phyloP scores from a whole-genome alignment of 1,140 invertebrate genomes.

The Cydia fagiglandana region DNA sequence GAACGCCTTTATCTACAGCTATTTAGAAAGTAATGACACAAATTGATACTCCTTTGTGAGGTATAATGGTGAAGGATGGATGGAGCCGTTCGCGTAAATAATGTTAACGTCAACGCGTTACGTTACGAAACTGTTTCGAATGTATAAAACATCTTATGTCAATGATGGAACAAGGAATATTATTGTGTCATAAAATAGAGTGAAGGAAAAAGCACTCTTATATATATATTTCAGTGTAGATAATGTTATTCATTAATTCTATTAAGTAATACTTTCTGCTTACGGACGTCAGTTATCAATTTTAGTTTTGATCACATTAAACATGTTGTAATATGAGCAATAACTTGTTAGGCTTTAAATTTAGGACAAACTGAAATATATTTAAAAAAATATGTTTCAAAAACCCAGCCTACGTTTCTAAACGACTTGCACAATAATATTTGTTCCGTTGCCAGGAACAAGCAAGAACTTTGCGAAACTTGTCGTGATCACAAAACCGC shows the following conservation, averaged over 20 bases:
- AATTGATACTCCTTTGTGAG: conserved; percentile 41
- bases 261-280: no score
- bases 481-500: conserved; percentile 67
- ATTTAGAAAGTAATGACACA: conserved; percentile 38
- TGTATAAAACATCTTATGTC: conserved; percentile 19
- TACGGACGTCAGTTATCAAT: not conserved
- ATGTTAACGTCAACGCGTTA: conserved; percentile 25
- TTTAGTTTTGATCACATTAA: not conserved
- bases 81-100: conserved; percentile 22
- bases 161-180: not conserved
- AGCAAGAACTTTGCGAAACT: conserved; percentile 65
- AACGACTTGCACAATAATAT: conserved; percentile 58
- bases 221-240: not conserved
- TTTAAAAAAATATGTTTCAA: conserved; percentile 5
- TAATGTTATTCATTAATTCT: no score
- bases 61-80: conserved; percentile 30
- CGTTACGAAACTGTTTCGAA: conserved; percentile 18
- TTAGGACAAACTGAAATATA: conserved; percentile 9
- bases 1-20: conserved; percentile 30
- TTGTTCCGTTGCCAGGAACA: conserved; percentile 53
- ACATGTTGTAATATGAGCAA: not conserved
- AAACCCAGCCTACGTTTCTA: conserved; percentile 44
- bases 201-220: not conserved
- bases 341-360: not conserved
- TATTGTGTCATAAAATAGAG: not conserved